Evolutionary conservation across 2,113 vertebrate species (phyloP).

Genomic region (Oenanthe melanoleuca): DNA sequence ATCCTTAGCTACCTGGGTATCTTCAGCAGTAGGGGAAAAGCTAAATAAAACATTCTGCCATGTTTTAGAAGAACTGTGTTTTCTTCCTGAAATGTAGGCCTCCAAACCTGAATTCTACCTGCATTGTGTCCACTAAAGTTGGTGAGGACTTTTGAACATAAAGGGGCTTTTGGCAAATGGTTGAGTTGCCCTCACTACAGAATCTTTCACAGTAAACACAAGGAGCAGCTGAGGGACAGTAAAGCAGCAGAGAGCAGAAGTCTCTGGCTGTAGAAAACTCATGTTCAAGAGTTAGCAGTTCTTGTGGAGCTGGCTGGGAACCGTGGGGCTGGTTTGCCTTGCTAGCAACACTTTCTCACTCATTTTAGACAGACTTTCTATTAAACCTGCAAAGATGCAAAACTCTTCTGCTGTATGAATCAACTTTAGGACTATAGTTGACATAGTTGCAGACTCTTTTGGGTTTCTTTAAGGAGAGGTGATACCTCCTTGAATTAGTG

Average conservation of each 20-base stretch:
- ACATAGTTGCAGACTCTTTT: not conserved
- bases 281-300: not conserved
- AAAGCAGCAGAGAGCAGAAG: not conserved
- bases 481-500: not conserved
- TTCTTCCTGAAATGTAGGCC: not conserved
- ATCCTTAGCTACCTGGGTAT: not conserved
- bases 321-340: not conserved
- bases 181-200: not conserved
- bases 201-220: not conserved
- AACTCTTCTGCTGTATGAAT: not conserved
- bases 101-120: not conserved
- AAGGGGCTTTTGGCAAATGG: not conserved
- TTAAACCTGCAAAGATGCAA: not conserved
- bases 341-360: not conserved
- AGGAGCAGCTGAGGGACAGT: not conserved
- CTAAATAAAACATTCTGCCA: not conserved
- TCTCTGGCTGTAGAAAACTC: not conserved
- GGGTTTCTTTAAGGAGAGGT: not conserved
- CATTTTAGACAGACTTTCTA: not conserved
- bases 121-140: not conserved
- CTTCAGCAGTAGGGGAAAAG: not conserved
- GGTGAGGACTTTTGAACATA: not conserved
- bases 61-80: not conserved
- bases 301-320: not conserved
- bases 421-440: not conserved